A percentile compares a stretch with the other conserved stretches of the same genome.
Conservation (phyloP, 2,888 invertebrate genomes). For the Hololepta plana region DNA sequence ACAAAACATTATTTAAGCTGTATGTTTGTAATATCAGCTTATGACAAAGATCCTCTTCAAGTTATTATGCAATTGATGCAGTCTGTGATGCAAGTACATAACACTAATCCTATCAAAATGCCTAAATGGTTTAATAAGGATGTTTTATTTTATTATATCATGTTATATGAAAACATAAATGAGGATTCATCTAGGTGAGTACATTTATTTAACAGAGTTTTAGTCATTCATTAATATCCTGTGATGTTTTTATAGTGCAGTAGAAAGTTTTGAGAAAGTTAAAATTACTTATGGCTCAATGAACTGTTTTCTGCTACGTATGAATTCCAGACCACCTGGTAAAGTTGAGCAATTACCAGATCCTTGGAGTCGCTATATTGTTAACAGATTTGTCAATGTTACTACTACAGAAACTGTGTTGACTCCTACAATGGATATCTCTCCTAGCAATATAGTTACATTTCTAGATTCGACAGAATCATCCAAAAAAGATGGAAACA, state of each 20-base stretch:
- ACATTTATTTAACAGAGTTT: constrained; percentile 2
- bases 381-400: too few species aligned
- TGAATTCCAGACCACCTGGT: constrained; percentile 58
- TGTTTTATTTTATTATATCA: constrained; percentile 73
- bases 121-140: constrained; percentile 71
- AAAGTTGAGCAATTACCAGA: constrained; percentile 46
- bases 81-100: constrained; percentile 62
- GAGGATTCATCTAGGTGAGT: constrained; percentile 59
- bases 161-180: constrained; percentile 67
- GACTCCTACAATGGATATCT: too few species aligned
- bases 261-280: constrained; percentile 64
- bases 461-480: constrained; percentile 4
- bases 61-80: constrained; percentile 65
- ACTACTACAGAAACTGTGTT: too few species aligned
- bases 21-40: constrained; percentile 54
- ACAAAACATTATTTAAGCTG: constrained; percentile 77
- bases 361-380: constrained; percentile 70
- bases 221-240: constrained; percentile 2
- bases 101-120: constrained; percentile 53
- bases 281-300: constrained; percentile 73
- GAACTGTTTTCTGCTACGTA: constrained; percentile 75
- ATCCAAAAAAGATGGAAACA: constrained; percentile 4
- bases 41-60: constrained; percentile 62
- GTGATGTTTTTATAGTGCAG: constrained; percentile 41
- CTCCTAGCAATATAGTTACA: too few species aligned